Evolutionary conservation across 2,888 invertebrate species (phyloP), one percentile per base, ranked within the genome.

Genomic region (Zootermopsis nevadensis): DNA sequence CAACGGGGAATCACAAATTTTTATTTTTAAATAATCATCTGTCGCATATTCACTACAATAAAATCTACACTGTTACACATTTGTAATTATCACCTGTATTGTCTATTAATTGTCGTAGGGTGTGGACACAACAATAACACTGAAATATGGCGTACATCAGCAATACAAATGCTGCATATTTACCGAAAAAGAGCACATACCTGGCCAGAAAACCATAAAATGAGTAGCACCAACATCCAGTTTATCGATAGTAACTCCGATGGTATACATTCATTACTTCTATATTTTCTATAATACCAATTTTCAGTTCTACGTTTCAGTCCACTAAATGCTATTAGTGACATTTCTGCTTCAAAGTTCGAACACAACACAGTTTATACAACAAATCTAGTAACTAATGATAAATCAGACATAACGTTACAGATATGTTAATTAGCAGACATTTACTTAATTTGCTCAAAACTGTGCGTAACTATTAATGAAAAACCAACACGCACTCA

Each of bases 61-160:
- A 48, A 48, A 42, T 15, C 19, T 48, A 48, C 3, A 48, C 42
- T 19, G 4, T 1, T 48, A 15, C 15, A 19, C 1, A 1, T 19
- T 48, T 15, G 19, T 48, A 48, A 15, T 48, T 12, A 48, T 4
- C 19, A 48, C 48, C 12, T 15, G 8, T 15, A 15, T 48, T 48
- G 19, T 48, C 3, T n/a, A n/a, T n/a, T 19, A 60, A 27, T n/a
- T 60, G 7, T 27, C 27, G 15, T 1, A 22, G 74, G 74, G 74
- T 74, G 74, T 74, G 74, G n/a, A 35, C 22, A 19, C 38, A 3
- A 33, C 15, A 74, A 24, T 35, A 60, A 74, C 24, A 74, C 38
- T 38, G 12, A 33, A 74, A 74, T 33, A 74, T 74, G 74, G 74
- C 74, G 74, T n/a, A 74, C n/a, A 42, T n/a, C 42, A 33, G 15